phyloP scores from a whole-genome alignment of 1,140 invertebrate species.

The Drosophila sp. region DNA sequence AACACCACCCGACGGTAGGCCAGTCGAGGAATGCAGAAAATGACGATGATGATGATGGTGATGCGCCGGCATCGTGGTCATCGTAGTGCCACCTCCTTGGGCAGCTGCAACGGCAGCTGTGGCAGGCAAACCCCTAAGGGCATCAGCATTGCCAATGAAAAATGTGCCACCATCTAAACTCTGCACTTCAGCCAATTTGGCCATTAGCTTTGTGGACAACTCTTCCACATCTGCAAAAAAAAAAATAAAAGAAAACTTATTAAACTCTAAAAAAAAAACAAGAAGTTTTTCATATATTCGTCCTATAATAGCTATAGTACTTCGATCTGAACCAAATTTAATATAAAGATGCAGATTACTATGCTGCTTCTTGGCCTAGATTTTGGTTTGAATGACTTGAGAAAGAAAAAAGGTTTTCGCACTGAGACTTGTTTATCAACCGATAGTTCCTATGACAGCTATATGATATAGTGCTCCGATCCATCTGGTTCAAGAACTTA shows the following conservation, averaged over 20 bases:
- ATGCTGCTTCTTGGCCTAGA: no score
- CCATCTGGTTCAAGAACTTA: no score
- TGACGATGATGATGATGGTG: slow-evolving; percentile 15
- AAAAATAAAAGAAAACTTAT: not conserved
- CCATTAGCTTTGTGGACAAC: slow-evolving; percentile 84
- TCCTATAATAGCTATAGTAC: no score
- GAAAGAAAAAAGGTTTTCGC: no score
- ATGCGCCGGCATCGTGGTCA: slow-evolving; percentile 41
- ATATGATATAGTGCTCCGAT: no score
- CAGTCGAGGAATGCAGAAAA: slow-evolving; percentile 18
- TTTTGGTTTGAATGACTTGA: no score
- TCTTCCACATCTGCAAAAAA: slow-evolving; percentile 83
- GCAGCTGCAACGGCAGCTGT: slow-evolving; percentile 36
- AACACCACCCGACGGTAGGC: slow-evolving; percentile 47
- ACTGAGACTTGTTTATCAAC: no score
- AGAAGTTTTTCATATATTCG: no score
- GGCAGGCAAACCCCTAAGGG: slow-evolving; percentile 59
- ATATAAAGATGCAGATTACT: no score
- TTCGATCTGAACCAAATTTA: no score
- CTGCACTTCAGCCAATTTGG: slow-evolving; percentile 82
- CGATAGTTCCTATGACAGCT: no score
- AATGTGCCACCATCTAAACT: slow-evolving; percentile 80
- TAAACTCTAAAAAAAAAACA: no score
- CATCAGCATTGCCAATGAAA: slow-evolving; percentile 81
- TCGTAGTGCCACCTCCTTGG: not conserved